Evolutionary conservation across 1,140 invertebrate genomes (phyloP), one percentile per base, ranked within the genome.

Genomic region (Medauroidea extradentata): DNA sequence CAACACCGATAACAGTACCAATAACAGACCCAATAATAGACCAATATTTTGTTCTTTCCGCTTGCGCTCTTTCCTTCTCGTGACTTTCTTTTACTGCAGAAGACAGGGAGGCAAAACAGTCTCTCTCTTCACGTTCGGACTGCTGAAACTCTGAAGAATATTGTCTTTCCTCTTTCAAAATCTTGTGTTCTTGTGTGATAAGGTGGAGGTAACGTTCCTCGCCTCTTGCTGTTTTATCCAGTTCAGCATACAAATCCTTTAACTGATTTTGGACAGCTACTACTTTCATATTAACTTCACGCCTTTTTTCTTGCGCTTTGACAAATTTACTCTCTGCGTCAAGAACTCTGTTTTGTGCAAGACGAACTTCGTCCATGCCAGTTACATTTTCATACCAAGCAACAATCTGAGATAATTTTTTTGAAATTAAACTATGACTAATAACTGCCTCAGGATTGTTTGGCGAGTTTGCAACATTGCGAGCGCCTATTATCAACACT

Each of bases 1-100:
- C 68, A 60, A 88, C 83, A 18, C 86, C 87, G 5, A 88, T 75
- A 0, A 83, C 70, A 25, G 86, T 86, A 18, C 87, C 87, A 42
- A 86, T 70, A 63, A 88, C 74, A 4, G 86, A 89, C 14, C 85
- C 87, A 19, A 87, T 83, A 46, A 90, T 79, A 52, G 86, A 88
- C 85, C 86, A 88, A 67, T 90, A 90, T 71, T 90, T 90, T 55
- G 87, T 90, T 63, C 83, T 77, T 69, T 89, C 86, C 13, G 85
- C 85, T 67, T 87, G 83, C 2, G 85, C 82, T 43, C 86, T 69
- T 70, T 90, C 88, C 60, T 85, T 80, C 66, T 90, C 87, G 66
- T 90, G 88, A 57, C 84, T 85, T 14, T 86, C 78, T 64, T 88
- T 81, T 0, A 89, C 78, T 1, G 85, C 82, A 9, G 83, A 81